Base-by-base conservation (phyloP, 2,888 invertebrate genomes). In the Andrena flavipes region DNA sequence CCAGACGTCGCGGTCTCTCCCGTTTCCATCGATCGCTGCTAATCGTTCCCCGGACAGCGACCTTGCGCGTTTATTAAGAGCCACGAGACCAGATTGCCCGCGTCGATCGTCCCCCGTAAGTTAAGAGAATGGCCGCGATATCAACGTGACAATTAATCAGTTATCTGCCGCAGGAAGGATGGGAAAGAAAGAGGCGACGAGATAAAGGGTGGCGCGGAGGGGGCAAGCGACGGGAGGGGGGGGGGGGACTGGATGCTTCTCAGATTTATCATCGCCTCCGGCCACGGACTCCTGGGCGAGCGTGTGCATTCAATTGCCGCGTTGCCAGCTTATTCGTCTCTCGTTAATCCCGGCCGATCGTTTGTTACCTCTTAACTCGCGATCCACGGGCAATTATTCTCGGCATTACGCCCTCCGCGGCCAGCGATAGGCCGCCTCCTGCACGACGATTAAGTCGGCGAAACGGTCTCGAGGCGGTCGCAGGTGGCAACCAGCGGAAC, bases 261-360 rank as follows among this genome's bases (percentile, higher is more conserved):
- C 87, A 88, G 87, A 89, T 89, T 88, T 89, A 89, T 89, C 86
- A 89, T 88, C 85, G 87, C 86, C 82, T 65, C 78, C 30, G 59
- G 88, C 72, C 64, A 75, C 71, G 62, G 79, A 82, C 85, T 86
- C 78, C 81, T 70, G 84, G 84, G 49, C 71, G 81, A 83, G 81
- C 80, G 78, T 79, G 80, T 76, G 85, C 80, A 88, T 88, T 88
- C 87, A 88, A 88, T 88, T 88, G 87, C 87, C 83, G 42, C 42
- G 75, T 86, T 86, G 83, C 82, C 82, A 79, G 79, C 81, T 89
- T 89, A 89, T 87, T 87, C 84, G 79, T 84, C 82, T 87, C 88
- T 80, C 86, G 87, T 87, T 87, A 86, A 86, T 87, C 89, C 86
- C 75, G 75, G 23, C 70, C 80, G 84, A 86, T 88, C 89, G 80